Evolutionary conservation across 2,797 vertebrate genomes (phyloP), one percentile per base, ranked within the genome.

Genomic region (Rhinogobio ventralis): DNA sequence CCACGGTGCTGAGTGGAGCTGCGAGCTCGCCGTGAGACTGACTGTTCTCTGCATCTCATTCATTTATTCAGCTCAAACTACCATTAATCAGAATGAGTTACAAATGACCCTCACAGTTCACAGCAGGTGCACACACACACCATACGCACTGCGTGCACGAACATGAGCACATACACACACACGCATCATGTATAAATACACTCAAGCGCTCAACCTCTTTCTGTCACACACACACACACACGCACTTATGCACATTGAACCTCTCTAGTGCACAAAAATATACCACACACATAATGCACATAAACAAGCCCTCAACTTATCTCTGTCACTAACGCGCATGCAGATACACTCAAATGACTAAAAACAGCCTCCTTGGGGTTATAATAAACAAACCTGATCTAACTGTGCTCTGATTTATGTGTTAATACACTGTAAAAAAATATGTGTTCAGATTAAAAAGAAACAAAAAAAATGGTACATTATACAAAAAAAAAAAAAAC

Each of bases 31-130:
- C 90, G 91, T 25, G 90, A 94, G 93, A 94, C 91, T 93, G 94
- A 94, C 93, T 94, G 93, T 93, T 93, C 89, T 90, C 83, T 73
- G 81, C 94, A 94, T 93, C 89, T 92, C 87, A 13, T 90, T 95
- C 95, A 95, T 95, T 96, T 94, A 95, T 95, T 94, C 91, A 94
- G 94, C 93, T 95, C 82, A 92, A 90, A 90, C 89, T 87, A 90
- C 91, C 92, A 96, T 96, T 93, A 95, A 95, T 96, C 95, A 95
- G 92, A 93, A 91, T 94, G 93, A 95, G 93, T 95, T 95, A 95
- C 93, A 95, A 93, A 94, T 93, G 90, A 88, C 85, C 89, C 88
- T 91, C 83, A 28, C 64, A 86, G 84, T 89, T 87, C 87, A 82
- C 89, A 81, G 88, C 89, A 85, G 82, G 89, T 55, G 87, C 73